phyloP scores from a whole-genome alignment of 2,113 vertebrate species.

The Xenus cinereus region DNA sequence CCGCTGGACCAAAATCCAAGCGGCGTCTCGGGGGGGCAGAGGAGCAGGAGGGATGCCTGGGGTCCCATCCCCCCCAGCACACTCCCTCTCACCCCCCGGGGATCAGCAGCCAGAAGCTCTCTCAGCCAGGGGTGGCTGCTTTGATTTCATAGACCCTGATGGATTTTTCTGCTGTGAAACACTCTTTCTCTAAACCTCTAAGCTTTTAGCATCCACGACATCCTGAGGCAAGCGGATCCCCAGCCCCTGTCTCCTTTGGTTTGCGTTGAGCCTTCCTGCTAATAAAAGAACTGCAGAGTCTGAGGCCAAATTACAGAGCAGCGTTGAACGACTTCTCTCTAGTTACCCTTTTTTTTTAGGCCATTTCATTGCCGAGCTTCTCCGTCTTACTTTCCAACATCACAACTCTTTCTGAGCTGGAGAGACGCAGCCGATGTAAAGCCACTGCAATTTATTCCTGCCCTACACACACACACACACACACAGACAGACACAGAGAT shows the following conservation, averaged over 20 bases:
- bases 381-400: not conserved
- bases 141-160: not conserved
- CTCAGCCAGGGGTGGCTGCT: not conserved
- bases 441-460: not conserved
- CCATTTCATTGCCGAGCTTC: not conserved
- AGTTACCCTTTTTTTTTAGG: not conserved
- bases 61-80: not conserved
- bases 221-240: conserved; percentile 11
- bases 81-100: not conserved
- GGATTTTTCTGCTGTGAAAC: not conserved
- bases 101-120: not conserved
- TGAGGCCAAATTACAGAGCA: not conserved
- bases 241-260: not conserved
- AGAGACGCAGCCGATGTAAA: rapidly evolving
- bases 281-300: not conserved
- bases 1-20: not conserved
- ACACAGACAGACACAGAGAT: not conserved
- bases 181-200: conserved; percentile 4
- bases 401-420: not conserved
- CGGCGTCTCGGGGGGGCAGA: not conserved
- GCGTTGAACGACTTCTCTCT: not conserved
- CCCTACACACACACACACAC: not conserved
- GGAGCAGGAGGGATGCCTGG: not conserved
- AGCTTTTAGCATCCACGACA: not conserved
- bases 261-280: not conserved